Conservation (phyloP, 92 coral and sea anemone species). For the Pocillopora meandrina region DNA sequence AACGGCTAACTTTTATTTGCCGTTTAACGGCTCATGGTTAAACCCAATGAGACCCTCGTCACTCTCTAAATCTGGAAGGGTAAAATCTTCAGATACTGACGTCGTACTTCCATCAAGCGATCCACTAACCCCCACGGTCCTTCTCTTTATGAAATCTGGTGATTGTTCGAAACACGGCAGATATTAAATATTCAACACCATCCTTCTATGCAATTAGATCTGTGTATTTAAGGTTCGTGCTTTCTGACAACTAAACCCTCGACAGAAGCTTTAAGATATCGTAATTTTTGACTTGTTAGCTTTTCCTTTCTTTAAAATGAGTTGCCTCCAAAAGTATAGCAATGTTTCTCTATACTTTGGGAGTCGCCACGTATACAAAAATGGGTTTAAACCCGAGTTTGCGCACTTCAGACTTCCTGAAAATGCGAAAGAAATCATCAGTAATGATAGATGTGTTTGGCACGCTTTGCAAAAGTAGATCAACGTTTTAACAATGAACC, state of each 20-base stretch:
- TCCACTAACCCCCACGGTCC: too few species aligned
- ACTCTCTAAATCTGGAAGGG: too few species aligned
- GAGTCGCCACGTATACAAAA: slow-evolving; percentile 33
- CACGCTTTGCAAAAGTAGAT: slow-evolving; percentile 19
- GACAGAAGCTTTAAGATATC: background rate
- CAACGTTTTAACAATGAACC: slow-evolving; percentile 20
- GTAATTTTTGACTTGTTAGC: background rate
- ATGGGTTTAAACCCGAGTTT: slow-evolving; percentile 32
- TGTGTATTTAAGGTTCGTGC: too few species aligned
- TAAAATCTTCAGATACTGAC: too few species aligned
- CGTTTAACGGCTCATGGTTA: too few species aligned
- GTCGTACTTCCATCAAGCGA: too few species aligned
- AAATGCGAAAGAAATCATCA: slow-evolving; percentile 21
- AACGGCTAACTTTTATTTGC: too few species aligned
- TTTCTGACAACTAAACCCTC: background rate
- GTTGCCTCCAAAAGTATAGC: slow-evolving; percentile 6
- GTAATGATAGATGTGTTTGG: slow-evolving; percentile 15
- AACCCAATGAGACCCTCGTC: too few species aligned
- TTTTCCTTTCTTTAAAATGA: background rate
- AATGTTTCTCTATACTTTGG: slow-evolving; percentile 36
- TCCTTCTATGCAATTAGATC: too few species aligned
- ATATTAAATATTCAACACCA: too few species aligned
- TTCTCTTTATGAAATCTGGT: too few species aligned
- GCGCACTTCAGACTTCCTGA: slow-evolving; percentile 12
- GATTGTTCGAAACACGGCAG: too few species aligned